These are phyloP conservation scores for Calliopsis andreniformis DNA, from an alignment of 1,140 invertebrate species.

Conservation along the genomic window DNA sequence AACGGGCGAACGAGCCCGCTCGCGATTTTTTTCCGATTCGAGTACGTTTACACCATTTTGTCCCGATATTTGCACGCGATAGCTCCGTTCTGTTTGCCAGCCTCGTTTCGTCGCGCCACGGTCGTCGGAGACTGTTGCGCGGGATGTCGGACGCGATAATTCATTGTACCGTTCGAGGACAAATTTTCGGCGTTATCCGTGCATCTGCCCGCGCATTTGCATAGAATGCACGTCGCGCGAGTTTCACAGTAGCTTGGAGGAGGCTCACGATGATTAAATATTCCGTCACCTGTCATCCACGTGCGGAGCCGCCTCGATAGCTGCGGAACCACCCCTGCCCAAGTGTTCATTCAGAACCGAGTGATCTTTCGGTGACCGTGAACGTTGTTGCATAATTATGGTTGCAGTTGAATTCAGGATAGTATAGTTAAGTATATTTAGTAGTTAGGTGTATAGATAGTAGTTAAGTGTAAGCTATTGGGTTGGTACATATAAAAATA, in stretches of 20 bases:
- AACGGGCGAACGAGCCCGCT: constrained; percentile 1
- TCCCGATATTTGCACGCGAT: background rate
- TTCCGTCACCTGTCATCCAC: constrained; percentile 76
- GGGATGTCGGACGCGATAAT: background rate
- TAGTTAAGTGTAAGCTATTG: too few species aligned
- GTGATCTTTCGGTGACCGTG: background rate
- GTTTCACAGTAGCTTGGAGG: constrained; percentile 58
- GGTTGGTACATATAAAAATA: too few species aligned
- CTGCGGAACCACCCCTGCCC: background rate
- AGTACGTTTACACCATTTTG: background rate
- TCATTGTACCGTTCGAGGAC: constrained; percentile 17
- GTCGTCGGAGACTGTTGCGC: background rate
- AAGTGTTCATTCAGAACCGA: background rate
- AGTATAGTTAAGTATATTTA: background rate
- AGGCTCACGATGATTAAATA: constrained; percentile 64
- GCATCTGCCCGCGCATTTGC: constrained; percentile 70
- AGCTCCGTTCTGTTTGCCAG: background rate
- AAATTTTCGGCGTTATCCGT: constrained; percentile 59
- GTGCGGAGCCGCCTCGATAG: constrained; percentile 45
- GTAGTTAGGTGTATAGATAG: too few species aligned
- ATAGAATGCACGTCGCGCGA: constrained; percentile 77
- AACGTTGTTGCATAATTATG: background rate
- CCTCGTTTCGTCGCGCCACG: background rate
- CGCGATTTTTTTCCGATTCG: constrained; percentile 9
- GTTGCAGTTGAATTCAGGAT: too few species aligned